These are phyloP conservation scores for Myrmecophaga tridactyla DNA, from an alignment of 2,113 vertebrate species.

Conservation along the genomic window DNA sequence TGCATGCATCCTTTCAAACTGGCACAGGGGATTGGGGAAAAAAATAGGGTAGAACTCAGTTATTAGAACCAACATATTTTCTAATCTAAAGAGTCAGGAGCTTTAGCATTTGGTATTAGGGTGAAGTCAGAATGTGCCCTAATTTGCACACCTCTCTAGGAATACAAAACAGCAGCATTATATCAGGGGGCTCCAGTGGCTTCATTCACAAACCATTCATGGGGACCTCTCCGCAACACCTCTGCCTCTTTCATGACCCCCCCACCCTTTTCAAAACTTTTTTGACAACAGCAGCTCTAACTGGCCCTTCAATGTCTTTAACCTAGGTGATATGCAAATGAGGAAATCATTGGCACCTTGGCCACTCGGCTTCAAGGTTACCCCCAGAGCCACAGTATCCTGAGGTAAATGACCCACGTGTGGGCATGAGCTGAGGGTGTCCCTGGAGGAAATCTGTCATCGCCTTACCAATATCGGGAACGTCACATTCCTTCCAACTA, in stretches of 20 bases:
- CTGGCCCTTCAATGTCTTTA: conserved; percentile 86
- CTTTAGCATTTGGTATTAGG: not conserved
- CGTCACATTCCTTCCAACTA: not conserved
- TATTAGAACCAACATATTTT: conserved; percentile 50
- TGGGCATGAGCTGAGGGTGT: conserved; percentile 92
- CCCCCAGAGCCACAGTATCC: conserved; percentile 86
- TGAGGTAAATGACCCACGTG: conserved; percentile 88
- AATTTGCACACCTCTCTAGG: conserved; percentile 74
- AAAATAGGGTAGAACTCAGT: not conserved
- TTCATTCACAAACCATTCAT: conserved; percentile 92
- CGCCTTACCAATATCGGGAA: conserved; percentile 87
- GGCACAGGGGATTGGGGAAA: not conserved
- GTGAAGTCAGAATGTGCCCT: not conserved
- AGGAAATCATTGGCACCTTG: conserved; percentile 88
- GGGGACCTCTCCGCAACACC: conserved; percentile 90
- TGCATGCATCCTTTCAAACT: too few relatives aligned
- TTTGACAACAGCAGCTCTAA: conserved; percentile 86
- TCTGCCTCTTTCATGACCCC: conserved; percentile 90
- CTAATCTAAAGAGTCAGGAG: not conserved
- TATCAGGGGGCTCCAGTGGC: conserved; percentile 86
- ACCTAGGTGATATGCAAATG: conserved; percentile 85
- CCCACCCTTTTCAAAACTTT: conserved; percentile 92
- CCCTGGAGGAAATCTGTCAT: conserved; percentile 92
- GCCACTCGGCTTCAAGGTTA: conserved; percentile 87
- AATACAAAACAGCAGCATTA: conserved; percentile 88